A percentile compares a stretch with the other conserved stretches of the same genome.
Conservation (phyloP, 2,888 invertebrate species). For the Leucoma salicis region DNA sequence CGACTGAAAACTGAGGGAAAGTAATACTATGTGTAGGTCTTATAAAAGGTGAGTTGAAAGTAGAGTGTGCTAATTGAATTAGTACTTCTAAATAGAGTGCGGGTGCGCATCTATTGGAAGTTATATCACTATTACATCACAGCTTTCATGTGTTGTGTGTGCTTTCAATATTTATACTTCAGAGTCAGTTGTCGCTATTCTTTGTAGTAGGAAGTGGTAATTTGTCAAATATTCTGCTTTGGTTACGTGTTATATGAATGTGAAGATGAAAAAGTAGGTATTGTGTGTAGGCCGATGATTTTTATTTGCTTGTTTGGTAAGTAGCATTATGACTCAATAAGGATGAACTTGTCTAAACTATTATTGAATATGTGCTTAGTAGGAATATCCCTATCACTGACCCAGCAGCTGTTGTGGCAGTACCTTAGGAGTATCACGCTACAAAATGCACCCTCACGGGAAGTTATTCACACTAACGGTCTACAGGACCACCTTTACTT, state of each 20-base stretch:
- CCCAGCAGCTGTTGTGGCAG: too few relatives aligned
- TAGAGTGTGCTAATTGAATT: slow-evolving; percentile 62
- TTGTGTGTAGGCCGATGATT: background rate
- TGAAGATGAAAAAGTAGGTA: background rate
- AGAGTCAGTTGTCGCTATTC: background rate
- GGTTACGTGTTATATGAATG: background rate
- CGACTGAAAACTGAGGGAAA: slow-evolving; percentile 61
- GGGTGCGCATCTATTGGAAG: slow-evolving; percentile 1
- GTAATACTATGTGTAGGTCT: slow-evolving; percentile 44
- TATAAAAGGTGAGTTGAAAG: slow-evolving; percentile 72
- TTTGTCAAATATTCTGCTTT: background rate
- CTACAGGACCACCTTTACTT: too few relatives aligned
- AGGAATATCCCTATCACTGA: too few relatives aligned
- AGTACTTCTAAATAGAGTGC: slow-evolving; percentile 38
- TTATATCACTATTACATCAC: slow-evolving; percentile 42
- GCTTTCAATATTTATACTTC: slow-evolving; percentile 8
- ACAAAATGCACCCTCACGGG: too few relatives aligned
- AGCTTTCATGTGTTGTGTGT: slow-evolving; percentile 31
- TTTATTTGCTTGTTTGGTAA: background rate
- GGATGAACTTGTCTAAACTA: too few relatives aligned
- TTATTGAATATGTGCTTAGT: too few relatives aligned
- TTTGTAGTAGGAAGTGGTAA: background rate
- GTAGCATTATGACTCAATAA: too few relatives aligned
- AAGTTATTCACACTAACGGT: too few relatives aligned
- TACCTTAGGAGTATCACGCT: too few relatives aligned